Evolutionary conservation across 1,140 invertebrate genomes (phyloP).

Genomic region (Philopotamus ludificatus): DNA sequence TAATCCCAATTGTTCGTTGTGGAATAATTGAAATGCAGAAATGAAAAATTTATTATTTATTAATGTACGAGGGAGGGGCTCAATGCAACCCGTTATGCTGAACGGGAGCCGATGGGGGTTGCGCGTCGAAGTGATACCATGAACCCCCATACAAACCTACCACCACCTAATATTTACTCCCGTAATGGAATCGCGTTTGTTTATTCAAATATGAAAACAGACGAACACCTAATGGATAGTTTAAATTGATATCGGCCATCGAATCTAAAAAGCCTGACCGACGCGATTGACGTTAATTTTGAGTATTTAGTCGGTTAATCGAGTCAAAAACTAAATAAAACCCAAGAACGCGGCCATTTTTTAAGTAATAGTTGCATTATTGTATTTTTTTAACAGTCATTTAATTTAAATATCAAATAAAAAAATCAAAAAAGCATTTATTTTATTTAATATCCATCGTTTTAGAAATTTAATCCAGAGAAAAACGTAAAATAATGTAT

Average conservation of each 20-base stretch:
- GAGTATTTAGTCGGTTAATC: no score
- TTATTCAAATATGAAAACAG: conserved; percentile 31
- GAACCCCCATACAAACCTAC: neutral
- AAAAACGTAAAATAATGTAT: no score
- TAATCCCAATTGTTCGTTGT: neutral
- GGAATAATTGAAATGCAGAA: neutral
- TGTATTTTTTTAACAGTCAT: no score
- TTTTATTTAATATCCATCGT: no score
- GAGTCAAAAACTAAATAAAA: no score
- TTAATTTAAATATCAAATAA: no score
- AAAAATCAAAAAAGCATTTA: no score
- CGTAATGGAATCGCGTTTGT: conserved; percentile 32
- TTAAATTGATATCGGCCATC: neutral
- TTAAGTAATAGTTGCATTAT: no score
- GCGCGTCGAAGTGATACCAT: neutral
- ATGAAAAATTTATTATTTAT: neutral
- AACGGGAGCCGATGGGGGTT: neutral
- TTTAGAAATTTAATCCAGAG: no score
- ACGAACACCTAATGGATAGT: neutral
- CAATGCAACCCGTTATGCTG: neutral
- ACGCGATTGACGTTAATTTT: no score
- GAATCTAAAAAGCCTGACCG: neutral
- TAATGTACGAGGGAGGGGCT: neutral
- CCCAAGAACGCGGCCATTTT: no score
- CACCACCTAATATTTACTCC: conserved; percentile 23